phyloP scores from a whole-genome alignment of 2,113 vertebrate species.

The Mesembrinibis cayennensis region DNA sequence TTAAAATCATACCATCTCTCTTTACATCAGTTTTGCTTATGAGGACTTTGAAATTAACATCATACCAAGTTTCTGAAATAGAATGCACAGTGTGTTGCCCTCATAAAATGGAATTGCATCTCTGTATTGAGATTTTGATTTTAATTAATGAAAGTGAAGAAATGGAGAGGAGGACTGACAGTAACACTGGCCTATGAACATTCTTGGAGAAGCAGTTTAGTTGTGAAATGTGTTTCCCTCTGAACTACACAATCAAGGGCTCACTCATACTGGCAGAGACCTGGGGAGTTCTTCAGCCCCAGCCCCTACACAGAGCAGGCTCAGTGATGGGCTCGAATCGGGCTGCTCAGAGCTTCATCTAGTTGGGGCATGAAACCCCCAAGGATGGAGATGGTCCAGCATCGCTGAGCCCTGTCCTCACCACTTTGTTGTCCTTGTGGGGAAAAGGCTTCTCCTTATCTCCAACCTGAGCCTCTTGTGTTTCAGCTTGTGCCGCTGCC shows the following conservation, averaged over 20 bases:
- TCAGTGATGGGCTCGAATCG: neutral
- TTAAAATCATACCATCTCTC: neutral
- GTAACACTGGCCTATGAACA: neutral
- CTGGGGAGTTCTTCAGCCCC: neutral
- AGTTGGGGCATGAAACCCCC: accelerated
- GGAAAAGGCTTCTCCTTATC: neutral
- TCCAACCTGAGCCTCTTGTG: neutral
- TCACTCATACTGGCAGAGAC: neutral
- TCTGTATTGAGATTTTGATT: neutral
- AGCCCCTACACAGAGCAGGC: neutral
- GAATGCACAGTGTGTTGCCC: accelerated
- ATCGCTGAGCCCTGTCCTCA: neutral
- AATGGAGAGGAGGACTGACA: neutral
- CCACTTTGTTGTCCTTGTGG: accelerated
- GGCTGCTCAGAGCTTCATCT: neutral
- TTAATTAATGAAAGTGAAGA: neutral
- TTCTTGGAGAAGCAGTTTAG: neutral
- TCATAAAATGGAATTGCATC: neutral
- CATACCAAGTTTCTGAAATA: neutral
- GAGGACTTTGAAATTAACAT: neutral
- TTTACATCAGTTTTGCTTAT: neutral
- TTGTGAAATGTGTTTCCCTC: neutral
- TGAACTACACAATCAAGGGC: neutral
- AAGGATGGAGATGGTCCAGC: accelerated
- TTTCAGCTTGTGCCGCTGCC: neutral